phyloP scores from a whole-genome alignment of 2,888 invertebrate genomes.

The Caenorhabditis auriculariae region DNA sequence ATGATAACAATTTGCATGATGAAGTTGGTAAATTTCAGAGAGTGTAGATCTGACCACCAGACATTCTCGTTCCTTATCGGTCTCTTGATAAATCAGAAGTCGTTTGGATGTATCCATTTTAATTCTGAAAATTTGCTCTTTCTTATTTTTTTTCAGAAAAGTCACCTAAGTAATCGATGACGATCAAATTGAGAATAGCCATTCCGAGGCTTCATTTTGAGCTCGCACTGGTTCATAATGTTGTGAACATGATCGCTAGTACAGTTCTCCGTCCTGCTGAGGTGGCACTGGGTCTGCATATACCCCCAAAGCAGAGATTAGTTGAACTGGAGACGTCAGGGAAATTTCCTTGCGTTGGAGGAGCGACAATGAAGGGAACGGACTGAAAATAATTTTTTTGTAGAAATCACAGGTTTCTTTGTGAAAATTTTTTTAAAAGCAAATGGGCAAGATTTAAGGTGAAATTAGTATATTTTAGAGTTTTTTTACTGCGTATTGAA shows the following conservation, averaged over 20 bases:
- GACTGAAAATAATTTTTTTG: too few species aligned
- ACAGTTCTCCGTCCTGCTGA: slow-evolving; percentile 40
- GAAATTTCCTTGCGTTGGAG: slow-evolving; percentile 10
- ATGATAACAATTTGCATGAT: slow-evolving; percentile 42
- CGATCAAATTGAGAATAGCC: slow-evolving; percentile 32
- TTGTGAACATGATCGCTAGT: slow-evolving; percentile 43
- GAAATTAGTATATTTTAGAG: too few species aligned
- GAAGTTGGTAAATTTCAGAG: slow-evolving; percentile 40
- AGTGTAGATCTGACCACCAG: slow-evolving; percentile 38
- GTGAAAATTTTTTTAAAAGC: too few species aligned
- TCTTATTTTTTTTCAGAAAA: neutral
- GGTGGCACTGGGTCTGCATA: slow-evolving; percentile 39
- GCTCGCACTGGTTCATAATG: slow-evolving; percentile 40
- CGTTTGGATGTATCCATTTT: slow-evolving; percentile 46
- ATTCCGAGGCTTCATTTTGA: slow-evolving; percentile 34
- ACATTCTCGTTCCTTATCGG: slow-evolving; percentile 45
- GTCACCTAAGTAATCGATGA: slow-evolving; percentile 35
- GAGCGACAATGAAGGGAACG: slow-evolving; percentile 14
- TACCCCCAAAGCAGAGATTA: slow-evolving; percentile 34
- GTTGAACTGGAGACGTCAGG: slow-evolving; percentile 19
- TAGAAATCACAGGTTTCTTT: too few species aligned
- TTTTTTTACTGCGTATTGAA: too few species aligned
- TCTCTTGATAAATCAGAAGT: slow-evolving; percentile 34
- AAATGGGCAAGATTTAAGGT: too few species aligned
- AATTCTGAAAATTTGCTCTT: slow-evolving; percentile 25